phyloP scores from a whole-genome alignment of 1,140 invertebrate species.

The Stegodyphus dumicola region DNA sequence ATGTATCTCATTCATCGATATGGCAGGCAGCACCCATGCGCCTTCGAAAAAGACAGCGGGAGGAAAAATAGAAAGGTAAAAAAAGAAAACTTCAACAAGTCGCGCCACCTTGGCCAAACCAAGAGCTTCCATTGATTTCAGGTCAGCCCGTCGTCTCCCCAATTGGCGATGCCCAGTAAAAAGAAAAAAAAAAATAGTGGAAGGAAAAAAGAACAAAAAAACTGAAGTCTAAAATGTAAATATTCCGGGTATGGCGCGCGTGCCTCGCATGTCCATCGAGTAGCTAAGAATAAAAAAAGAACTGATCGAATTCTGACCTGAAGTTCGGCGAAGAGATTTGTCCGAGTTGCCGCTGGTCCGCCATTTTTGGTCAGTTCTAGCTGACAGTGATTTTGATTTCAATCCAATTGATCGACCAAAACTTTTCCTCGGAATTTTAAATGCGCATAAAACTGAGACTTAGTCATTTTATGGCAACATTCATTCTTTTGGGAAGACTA shows the following conservation, averaged over 20 bases:
- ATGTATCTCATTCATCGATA: constrained; percentile 1
- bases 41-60: neutral
- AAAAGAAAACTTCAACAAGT: constrained; percentile 3
- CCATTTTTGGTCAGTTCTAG: neutral
- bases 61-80: neutral
- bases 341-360: neutral
- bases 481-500: too few relatives aligned
- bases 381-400: too few relatives aligned
- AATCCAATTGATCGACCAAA: too few relatives aligned
- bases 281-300: neutral
- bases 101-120: constrained; percentile 11
- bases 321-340: neutral
- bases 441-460: too few relatives aligned
- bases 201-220: neutral
- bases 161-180: neutral
- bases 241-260: constrained; percentile 4
- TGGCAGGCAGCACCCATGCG: neutral
- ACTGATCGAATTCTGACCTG: neutral
- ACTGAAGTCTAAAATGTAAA: constrained; percentile 3
- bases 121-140: constrained; percentile 17
- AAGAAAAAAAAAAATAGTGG: neutral
- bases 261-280: neutral
- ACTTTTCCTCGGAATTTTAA: too few relatives aligned
- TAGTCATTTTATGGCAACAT: too few relatives aligned
- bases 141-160: constrained; percentile 18